phyloP scores from a whole-genome alignment of 2,113 vertebrate species.

The Vulpes ferrilata region DNA sequence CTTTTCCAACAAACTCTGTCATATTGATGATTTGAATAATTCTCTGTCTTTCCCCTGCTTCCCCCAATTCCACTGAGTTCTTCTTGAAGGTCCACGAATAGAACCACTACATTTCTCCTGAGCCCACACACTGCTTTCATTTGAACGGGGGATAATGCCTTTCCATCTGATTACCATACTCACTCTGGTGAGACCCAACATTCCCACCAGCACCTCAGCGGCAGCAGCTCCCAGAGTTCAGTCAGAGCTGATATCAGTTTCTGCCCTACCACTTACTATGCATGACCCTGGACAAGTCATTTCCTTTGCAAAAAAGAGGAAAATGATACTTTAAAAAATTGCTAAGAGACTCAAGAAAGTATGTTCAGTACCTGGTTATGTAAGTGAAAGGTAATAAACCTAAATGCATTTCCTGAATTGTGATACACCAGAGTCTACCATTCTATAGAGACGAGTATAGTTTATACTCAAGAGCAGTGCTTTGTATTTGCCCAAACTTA shows the following conservation, averaged over 20 bases:
- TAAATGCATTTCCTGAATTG: constrained; percentile 6
- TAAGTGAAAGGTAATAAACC: constrained; percentile 17
- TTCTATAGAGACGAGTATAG: neutral
- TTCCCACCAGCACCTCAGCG: neutral
- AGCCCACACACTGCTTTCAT: neutral
- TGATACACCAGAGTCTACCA: neutral
- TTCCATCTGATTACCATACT: neutral
- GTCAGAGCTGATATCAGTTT: neutral
- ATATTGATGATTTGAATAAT: constrained; percentile 6
- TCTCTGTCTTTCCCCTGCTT: neutral
- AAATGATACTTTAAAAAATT: neutral
- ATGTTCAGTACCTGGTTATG: neutral
- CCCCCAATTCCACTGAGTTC: neutral
- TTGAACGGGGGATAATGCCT: neutral
- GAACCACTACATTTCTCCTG: neutral
- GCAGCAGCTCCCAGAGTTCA: neutral
- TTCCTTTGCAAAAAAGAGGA: neutral
- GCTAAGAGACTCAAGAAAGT: neutral
- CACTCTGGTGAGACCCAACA: neutral
- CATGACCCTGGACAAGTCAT: neutral
- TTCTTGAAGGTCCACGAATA: constrained; percentile 34
- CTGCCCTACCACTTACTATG: neutral
- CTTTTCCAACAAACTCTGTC: neutral
- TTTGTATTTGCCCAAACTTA: constrained; percentile 1
- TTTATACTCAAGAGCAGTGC: neutral